Evolutionary conservation across 2,113 vertebrate species (phyloP), one percentile per base, ranked within the genome.

Genomic region (Nesogale talazaci): DNA sequence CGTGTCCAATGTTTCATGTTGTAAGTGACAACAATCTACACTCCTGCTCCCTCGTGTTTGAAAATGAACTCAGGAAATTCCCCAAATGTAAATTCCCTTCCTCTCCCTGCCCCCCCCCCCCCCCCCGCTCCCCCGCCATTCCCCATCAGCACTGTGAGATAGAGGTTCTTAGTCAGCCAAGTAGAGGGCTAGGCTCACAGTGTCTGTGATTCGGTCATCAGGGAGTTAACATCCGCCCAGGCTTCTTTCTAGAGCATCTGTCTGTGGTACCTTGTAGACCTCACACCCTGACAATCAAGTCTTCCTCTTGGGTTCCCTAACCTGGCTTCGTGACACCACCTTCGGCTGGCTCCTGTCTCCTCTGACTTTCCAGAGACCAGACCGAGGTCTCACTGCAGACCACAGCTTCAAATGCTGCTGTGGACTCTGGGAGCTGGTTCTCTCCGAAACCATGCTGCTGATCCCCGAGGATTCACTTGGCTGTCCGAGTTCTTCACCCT

Each of bases 21-120:
- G 67, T 83, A 52, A 81, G 87, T 91, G 79, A 93, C 88, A 95
- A 67, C 83, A 90, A 1, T 57, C 57, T 76, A 57, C 27, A 74
- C 36, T 83, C 59, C 57, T 83, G 88, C 84, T 91, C 42, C 84
- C 69, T 94, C 78, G 25, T 27, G 70, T 88, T 91, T 91, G 69
- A 75, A 94, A 89, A 92, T 93, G 65, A 83, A 90, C 91, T 94
- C 75, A 91, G 91, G 89, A 96, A 95, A 85, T 95, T 52, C 46
- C 46, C 46, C 4, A 52, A 52, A 52, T 52, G 46, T 12, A 52
- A 12, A 52, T 52, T 9, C 46, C 46, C 46, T 52, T 12, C 72
- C 84, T n/a, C n/a, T n/a, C n/a, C n/a, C n/a, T n/a, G n/a, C 57
- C 14, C 8, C 14, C 59, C 59, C 59, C 59, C 19, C 7, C 3